Evolutionary conservation across 2,888 invertebrate genomes (phyloP).

Genomic region (Heteromurus nitidus): DNA sequence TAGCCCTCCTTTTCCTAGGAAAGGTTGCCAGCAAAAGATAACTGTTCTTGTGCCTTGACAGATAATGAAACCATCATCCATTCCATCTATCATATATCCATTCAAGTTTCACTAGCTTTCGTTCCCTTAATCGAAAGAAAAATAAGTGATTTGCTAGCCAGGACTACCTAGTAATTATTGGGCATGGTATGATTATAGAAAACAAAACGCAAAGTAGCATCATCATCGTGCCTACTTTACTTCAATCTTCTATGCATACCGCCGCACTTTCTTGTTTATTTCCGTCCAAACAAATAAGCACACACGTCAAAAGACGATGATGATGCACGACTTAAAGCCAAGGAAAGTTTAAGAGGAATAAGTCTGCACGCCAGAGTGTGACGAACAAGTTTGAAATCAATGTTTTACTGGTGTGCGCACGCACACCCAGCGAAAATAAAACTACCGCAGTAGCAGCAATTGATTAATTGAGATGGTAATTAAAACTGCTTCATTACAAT

Average conservation of each 20-base stretch:
- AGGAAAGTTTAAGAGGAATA: no score
- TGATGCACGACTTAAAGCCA: not conserved
- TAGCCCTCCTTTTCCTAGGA: conserved; percentile 26
- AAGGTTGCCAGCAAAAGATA: conserved; percentile 20
- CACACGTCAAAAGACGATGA: conserved; percentile 2
- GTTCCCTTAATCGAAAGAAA: not conserved
- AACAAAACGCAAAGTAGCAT: no score
- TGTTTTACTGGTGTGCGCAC: not conserved
- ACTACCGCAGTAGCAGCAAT: no score
- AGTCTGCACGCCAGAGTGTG: conserved; percentile 22
- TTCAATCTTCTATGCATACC: no score
- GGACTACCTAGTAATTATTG: no score
- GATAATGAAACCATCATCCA: conserved; percentile 1
- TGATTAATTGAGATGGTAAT: conserved; percentile 43
- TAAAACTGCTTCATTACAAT: conserved; percentile 38
- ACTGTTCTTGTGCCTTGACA: conserved; percentile 30
- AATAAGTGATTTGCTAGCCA: no score
- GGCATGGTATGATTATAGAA: no score
- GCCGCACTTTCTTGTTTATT: no score
- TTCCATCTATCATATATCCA: not conserved
- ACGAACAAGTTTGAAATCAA: conserved; percentile 42
- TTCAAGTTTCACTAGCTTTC: conserved; percentile 38
- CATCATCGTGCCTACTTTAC: no score
- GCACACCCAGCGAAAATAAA: not conserved
- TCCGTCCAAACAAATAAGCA: not conserved